A percentile compares a stretch with the other conserved stretches of the same genome.
phyloP scores from a whole-genome alignment of 1,140 invertebrate genomes.

The Bombus picipes region DNA sequence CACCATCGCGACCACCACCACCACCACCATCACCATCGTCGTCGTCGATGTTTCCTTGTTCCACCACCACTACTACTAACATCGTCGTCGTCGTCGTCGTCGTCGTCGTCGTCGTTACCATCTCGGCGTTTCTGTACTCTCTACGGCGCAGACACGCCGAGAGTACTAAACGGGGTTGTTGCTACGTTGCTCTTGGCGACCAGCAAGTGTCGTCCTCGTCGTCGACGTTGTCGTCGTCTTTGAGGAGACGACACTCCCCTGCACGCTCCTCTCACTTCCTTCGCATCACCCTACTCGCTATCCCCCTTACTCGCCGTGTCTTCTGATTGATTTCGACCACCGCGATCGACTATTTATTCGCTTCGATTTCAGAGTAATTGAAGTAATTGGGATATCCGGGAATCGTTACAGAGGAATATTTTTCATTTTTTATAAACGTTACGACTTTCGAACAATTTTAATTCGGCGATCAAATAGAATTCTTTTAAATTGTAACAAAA shows the following conservation, averaged over 20 bases:
- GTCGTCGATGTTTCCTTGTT: not conserved
- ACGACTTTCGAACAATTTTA: not conserved
- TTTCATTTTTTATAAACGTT: not conserved
- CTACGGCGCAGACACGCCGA: conserved; percentile 66
- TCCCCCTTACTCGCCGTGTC: conserved; percentile 50
- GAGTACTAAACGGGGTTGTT: conserved; percentile 78
- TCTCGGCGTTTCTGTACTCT: conserved; percentile 52
- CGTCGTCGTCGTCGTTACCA: conserved; percentile 32
- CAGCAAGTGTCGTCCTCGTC: conserved; percentile 71
- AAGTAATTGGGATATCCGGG: not conserved
- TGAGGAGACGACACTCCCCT: conserved; percentile 48
- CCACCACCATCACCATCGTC: conserved; percentile 13
- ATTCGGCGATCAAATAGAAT: not conserved
- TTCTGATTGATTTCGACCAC: conserved; percentile 59
- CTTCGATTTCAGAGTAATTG: not conserved
- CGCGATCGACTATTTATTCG: conserved; percentile 3
- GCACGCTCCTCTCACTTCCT: not conserved
- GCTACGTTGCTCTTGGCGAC: conserved; percentile 80
- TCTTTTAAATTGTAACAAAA: not conserved
- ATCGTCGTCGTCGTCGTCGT: not conserved
- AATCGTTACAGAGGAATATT: not conserved
- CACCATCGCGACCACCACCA: conserved; percentile 33
- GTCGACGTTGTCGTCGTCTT: conserved; percentile 59
- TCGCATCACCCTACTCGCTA: conserved; percentile 1
- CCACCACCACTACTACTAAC: conserved; percentile 1